These are phyloP conservation scores for Myiozetetes cayanensis DNA, from an alignment of 2,113 vertebrate genomes.

Conservation along the genomic window DNA sequence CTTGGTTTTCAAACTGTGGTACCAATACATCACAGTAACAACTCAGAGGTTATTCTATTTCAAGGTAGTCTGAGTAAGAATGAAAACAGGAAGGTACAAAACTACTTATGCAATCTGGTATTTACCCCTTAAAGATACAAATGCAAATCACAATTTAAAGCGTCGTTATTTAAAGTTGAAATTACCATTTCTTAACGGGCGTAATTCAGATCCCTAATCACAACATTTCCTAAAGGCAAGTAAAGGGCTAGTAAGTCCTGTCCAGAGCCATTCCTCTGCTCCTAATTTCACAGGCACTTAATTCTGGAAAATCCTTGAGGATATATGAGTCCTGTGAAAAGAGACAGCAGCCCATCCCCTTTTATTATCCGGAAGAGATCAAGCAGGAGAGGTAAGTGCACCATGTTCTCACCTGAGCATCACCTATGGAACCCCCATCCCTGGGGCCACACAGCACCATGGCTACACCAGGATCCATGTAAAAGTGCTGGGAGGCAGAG, in stretches of 20 bases:
- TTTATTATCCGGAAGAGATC: accelerated
- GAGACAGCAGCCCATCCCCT: not conserved
- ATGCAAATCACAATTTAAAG: not conserved
- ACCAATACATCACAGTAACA: not conserved
- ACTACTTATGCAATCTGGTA: not conserved
- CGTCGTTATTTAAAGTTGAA: not conserved
- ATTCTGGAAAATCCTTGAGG: not conserved
- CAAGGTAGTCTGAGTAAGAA: not conserved
- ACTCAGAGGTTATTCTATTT: not conserved
- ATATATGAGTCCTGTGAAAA: not conserved
- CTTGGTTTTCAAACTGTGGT: not conserved
- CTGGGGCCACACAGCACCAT: not conserved
- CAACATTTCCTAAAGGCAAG: not conserved
- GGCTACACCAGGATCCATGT: accelerated
- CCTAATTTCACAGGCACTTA: not conserved
- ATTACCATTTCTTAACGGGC: accelerated
- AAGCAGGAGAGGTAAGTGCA: not conserved
- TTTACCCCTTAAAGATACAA: not conserved
- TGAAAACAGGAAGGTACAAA: not conserved
- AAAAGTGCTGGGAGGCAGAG: not conserved
- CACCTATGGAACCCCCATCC: accelerated
- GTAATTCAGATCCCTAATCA: not conserved
- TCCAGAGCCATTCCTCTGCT: not conserved
- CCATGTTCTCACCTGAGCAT: not conserved
- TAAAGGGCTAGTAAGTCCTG: not conserved